Base-by-base conservation (phyloP, 2,888 invertebrate genomes). In the Phyllotreta striolata region DNA sequence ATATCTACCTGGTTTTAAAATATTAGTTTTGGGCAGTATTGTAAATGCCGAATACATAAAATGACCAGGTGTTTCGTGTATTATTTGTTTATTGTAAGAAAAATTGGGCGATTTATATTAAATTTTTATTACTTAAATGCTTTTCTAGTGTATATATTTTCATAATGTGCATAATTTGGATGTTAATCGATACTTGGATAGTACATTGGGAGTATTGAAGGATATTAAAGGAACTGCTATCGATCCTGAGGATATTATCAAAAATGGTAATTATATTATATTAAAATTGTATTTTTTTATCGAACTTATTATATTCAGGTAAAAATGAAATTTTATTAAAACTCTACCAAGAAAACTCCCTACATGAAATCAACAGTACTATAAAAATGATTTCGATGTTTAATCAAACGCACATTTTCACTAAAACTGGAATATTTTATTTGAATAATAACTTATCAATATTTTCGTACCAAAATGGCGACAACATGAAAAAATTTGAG, bases 371-470 rank as follows among this genome's bases (percentile, higher is more conserved):
- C n/a, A 34, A 38, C 38, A 39, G 44, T 44, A 44, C 37, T 13
- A 39, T 49, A 10, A 60, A 44, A 44, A 44, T 58, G 41, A 41
- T 44, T 43, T 51, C 57, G 13, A 44, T 62, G 24, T 62, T 63
- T 10, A 67, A 69, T 10, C 63, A 52, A 39, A 70, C 69, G 0
- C 63, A 58, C 54, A 55, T 69, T 14, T 40, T 41, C 12, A 63
- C 66, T 9, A 62, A 66, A 43, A 44, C 65, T 49, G 63, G 63
- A 37, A 9, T 69, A 8, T 67, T 59, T 62, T 14, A 56, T 8
- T 51, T 51, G 8, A 12, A 35, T 39, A 56, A 62, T 56, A 34
- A 34, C 6, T 13, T 54, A 9, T 59, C 65, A 34, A 40, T 51
- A 44, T 58, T 58, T 59, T 58, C 38, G 38, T 39, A 52, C n/a